Base-by-base conservation (phyloP, 2,113 vertebrate genomes). In the Lepus timidus region DNA sequence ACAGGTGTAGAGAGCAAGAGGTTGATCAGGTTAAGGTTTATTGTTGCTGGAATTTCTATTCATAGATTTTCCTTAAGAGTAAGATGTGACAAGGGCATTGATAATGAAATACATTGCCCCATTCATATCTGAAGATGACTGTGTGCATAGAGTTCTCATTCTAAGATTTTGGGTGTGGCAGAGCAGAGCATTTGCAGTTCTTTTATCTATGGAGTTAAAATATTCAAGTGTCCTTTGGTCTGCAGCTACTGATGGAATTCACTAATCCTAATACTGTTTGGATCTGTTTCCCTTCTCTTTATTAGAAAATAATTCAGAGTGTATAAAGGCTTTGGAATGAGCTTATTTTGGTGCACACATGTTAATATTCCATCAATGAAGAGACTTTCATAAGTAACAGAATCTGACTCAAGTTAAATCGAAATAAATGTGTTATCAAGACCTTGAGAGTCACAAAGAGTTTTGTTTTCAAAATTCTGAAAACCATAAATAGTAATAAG, bases 181-280 rank as follows among this genome's bases (percentile, higher is more conserved):
- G 65, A 87, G 87, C 5, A 4, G 4, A 62, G n/a, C 4, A 33
- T 95, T 94, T 91, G 80, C n/a, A 39, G 76, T 44, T 51, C 52
- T 14, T 82, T 90, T 78, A n/a, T 52, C 29, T 79, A 20, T 76
- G 52, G 49, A 17, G 9, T 36, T 83, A 88, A 92, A 97, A 93
- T 96, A 73, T 82, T 94, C 92, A 96, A 78, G 9, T 62, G 27
- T 1, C 29, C 62, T 94, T 90, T 67, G 73, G 64, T 95, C 78
- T 92, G 85, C 52, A 95, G 88, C 65, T 96, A 85, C 70, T 76
- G 91, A 90, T 92, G 80, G 20, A 96, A 89, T 95, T 95, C 74
- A 90, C 65, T 85, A 71, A 95, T 17, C 25, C 64, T 29, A 44
- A 82, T 88, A 52, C 13, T 88, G 36, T 23, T 91, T 88, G 82